Evolutionary conservation across 2,888 invertebrate species (phyloP).

Genomic region (Phania funesta): DNA sequence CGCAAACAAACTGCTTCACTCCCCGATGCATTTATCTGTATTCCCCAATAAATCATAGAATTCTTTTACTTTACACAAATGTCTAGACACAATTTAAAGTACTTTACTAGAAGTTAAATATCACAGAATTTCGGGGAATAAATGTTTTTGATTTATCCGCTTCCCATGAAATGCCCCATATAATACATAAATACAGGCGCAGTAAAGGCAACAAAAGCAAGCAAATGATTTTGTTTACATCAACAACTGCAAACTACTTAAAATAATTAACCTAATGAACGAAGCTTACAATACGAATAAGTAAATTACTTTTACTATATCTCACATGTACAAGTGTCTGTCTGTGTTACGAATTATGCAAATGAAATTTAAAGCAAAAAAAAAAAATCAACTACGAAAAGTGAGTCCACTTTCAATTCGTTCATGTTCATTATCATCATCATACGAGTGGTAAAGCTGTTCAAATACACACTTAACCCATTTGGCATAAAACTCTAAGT

Average conservation of each 20-base stretch:
- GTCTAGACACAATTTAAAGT: too few relatives aligned
- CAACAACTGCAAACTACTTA: slow-evolving; percentile 42
- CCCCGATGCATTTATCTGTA: too few relatives aligned
- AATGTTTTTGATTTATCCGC: too few relatives aligned
- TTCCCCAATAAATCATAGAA: too few relatives aligned
- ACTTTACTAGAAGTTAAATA: too few relatives aligned
- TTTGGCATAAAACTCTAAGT: not conserved
- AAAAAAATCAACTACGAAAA: not conserved
- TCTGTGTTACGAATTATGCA: slow-evolving; percentile 8
- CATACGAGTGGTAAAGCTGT: slow-evolving; percentile 20
- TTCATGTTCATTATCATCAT: slow-evolving; percentile 22
- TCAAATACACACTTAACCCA: slow-evolving; percentile 21
- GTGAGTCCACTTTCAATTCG: slow-evolving; percentile 1
- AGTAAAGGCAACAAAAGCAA: not conserved
- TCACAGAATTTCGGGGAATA: too few relatives aligned
- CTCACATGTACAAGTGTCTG: not conserved
- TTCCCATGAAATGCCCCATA: too few relatives aligned
- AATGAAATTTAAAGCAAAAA: slow-evolving; percentile 36
- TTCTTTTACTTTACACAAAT: too few relatives aligned
- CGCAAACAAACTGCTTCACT: too few relatives aligned
- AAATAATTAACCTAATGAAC: slow-evolving; percentile 59
- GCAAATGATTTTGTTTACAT: slow-evolving; percentile 2
- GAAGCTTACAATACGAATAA: not conserved
- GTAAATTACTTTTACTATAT: not conserved
- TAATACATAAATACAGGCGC: too few relatives aligned